Evolutionary conservation across 2,888 invertebrate genomes (phyloP).

Genomic region (Sipha maydis): DNA sequence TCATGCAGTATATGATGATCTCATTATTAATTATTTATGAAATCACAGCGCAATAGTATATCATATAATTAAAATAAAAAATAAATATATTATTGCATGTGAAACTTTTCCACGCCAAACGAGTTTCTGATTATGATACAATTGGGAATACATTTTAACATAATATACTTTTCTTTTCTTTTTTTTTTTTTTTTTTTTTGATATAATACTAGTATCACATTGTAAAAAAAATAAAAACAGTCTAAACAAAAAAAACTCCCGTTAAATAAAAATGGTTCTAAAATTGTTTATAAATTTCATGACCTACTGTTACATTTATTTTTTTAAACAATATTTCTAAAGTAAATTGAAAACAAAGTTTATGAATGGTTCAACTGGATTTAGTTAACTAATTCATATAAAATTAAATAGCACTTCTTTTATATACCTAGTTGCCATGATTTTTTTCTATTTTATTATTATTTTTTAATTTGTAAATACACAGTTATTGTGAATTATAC

Average conservation of each 20-base stretch:
- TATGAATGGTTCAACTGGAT: background rate
- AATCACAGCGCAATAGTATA: background rate
- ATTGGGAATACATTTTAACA: slow-evolving; percentile 42
- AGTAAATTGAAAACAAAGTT: slow-evolving; percentile 34
- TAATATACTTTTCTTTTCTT: too few relatives aligned
- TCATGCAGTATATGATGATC: background rate
- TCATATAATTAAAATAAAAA: slow-evolving; percentile 25
- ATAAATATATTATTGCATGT: slow-evolving; percentile 21
- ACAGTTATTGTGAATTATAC: background rate
- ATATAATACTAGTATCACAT: background rate
- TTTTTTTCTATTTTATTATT: background rate
- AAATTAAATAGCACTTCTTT: background rate
- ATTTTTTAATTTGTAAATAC: background rate
- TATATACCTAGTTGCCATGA: background rate
- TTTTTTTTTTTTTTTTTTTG: too few relatives aligned
- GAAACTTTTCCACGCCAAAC: slow-evolving; percentile 31
- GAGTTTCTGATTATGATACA: slow-evolving; percentile 37
- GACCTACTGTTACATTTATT: background rate
- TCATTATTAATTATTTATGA: slow-evolving; percentile 35
- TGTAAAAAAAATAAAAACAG: background rate
- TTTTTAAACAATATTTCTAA: background rate
- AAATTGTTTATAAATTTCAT: slow-evolving; percentile 4
- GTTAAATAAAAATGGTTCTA: slow-evolving; percentile 29
- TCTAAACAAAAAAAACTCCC: slow-evolving; percentile 35
- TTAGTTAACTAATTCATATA: background rate